Evolutionary conservation across 1,140 invertebrate species (phyloP).

Genomic region (Leucophenga varia): DNA sequence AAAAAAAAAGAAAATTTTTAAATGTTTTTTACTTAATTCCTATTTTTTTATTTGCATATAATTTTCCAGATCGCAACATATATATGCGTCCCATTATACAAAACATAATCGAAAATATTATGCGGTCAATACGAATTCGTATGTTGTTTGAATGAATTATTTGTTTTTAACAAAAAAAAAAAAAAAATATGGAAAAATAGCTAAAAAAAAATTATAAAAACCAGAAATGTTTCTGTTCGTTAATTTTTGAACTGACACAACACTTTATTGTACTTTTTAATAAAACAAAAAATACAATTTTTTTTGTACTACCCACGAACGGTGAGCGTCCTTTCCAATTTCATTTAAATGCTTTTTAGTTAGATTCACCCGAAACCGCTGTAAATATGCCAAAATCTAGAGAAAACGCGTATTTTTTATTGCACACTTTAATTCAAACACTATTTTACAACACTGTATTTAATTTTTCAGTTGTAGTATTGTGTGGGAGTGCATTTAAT

Average conservation of each 20-base stretch:
- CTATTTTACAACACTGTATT: no score
- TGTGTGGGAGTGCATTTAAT: no score
- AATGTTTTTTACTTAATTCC: not conserved
- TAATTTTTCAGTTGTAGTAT: no score
- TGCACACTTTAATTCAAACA: no score
- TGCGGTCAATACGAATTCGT: constrained; percentile 51
- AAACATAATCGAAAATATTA: constrained; percentile 55
- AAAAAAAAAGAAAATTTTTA: no score
- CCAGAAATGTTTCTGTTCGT: not conserved
- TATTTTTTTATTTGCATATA: constrained; percentile 29
- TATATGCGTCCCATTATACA: constrained; percentile 54
- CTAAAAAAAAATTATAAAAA: constrained; percentile 17
- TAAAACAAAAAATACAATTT: constrained; percentile 27
- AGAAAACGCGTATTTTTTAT: no score
- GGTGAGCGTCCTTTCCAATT: constrained; percentile 32
- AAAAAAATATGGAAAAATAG: constrained; percentile 5
- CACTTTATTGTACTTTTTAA: no score
- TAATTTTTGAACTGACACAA: no score
- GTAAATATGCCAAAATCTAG: no score
- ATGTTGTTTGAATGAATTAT: constrained; percentile 41
- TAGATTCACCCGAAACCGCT: no score
- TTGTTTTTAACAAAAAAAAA: no score
- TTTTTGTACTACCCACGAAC: constrained; percentile 13
- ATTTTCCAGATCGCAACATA: constrained; percentile 52
- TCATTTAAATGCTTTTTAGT: constrained; percentile 26